Base-by-base conservation (phyloP, 2,888 invertebrate species). In the Ditylenchus weischeri region DNA sequence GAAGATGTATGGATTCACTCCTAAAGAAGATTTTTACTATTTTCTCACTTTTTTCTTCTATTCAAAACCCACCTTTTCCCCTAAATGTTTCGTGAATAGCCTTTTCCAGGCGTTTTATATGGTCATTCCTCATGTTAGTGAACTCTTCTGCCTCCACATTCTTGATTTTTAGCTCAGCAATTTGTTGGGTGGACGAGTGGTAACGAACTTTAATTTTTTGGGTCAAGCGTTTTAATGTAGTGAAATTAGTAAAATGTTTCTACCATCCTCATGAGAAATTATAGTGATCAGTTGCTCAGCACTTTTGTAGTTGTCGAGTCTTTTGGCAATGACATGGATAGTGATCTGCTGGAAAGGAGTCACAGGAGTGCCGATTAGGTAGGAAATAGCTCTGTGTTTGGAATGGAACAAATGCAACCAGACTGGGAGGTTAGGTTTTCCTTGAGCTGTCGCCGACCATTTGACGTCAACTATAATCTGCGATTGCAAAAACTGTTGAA, bases 401-500 rank as follows among this genome's bases (percentile, higher is more conserved):
- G 81, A 82, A 50, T 71, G 73, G 43, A 79, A 64, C 35, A 81
- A 69, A 47, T 77, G 74, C 35, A 82, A 66, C 81, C 81, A 81
- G 47, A 75, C 69, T 1, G 81, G 81, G 6, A 81, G 73, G 13
- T 75, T 74, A 15, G 81, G 81, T 35, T 77, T 75, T 43, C 77
- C 76, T 63, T 75, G 75, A 29, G 77, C 65, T 29, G 81, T 79
- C 6, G 80, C 81, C 60, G 78, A 74, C 81, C 81, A 81, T 74
- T 76, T 80, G 13, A 81, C 81, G 57, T 79, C 75, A 10, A 79
- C 81, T 81, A 54, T n/a, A 70, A 67, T 19, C 18, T 3, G 29
- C 29, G 29, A 29, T 5, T 29, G 2, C 5, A 29, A 29, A 29
- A 29, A 29, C 5, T 5, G 29, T 5, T 29, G 29, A 29, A 2